Base-by-base conservation (phyloP, 2,797 vertebrate genomes). In the Triplophysa bombifrons region DNA sequence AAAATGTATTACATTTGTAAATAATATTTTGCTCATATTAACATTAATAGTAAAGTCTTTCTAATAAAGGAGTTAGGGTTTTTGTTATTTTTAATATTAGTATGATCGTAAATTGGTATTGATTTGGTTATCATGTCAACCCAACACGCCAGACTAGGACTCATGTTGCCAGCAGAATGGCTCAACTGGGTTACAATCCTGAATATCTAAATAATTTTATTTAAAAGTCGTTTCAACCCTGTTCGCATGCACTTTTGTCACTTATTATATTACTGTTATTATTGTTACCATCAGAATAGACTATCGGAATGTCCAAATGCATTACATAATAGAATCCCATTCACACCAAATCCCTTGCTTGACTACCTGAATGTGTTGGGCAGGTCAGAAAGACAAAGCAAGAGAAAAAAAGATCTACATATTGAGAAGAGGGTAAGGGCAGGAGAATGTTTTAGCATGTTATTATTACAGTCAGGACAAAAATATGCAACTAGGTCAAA, bases 401-500 rank as follows among this genome's bases (percentile, higher is more conserved):
- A 46, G 16, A 76, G 5, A 48, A 17, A 4, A 44, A 44, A 44
- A 0, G 27, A n/a, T 58, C 3, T 14, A n/a, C 50, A 63, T 41
- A 14, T 25, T 9, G 0, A 11, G 19, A 46, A 48, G 41, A 72
- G 25, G 1, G 30, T 13, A 60, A 27, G 30, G 19, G 11, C 46
- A 14, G 1, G 2, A 17, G 12, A 53, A n/a, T 19, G 3, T 4
- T 53, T 66, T 53, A 50, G 58, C 44, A 25, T 75, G 30, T 65
- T 44, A 10, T 13, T 66, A n/a, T 27, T 20, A 67, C 63, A 67
- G 34, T 34, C 50, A 66, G 3, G 10, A 16, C 19, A 66, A 25
- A 66, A 67, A 55, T 27, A 56, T 76, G 74, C 74, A 56, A 56
- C 34, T 75, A 34, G 50, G 63, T 66, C 74, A 56, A 75, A 75